A percentile compares a stretch with the other conserved stretches of the same genome.
Evolutionary conservation across 1,140 invertebrate genomes (phyloP).

Genomic region (Galendromus occidentalis): DNA sequence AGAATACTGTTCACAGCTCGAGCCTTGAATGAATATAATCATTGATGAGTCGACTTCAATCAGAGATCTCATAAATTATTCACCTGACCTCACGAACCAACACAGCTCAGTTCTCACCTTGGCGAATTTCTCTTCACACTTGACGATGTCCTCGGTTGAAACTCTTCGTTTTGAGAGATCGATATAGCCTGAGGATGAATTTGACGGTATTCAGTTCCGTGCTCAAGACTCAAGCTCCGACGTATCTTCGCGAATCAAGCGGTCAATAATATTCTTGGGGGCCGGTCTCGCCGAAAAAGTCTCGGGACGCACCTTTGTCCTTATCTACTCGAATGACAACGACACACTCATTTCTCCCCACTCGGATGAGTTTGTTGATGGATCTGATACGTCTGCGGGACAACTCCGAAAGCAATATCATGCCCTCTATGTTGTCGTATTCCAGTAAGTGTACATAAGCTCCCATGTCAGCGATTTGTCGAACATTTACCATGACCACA

Average conservation of each 20-base stretch:
- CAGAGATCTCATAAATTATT: background rate
- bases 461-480: conserved; percentile 97
- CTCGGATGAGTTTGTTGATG: conserved; percentile 96
- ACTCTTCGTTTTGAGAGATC: conserved; percentile 97
- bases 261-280: too few species aligned
- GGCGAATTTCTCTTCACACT: conserved; percentile 93
- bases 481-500: conserved; percentile 98
- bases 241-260: too few species aligned
- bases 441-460: conserved; percentile 94
- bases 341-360: conserved; percentile 94
- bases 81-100: background rate
- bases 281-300: too few species aligned
- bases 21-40: conserved; percentile 12
- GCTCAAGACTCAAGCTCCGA: too few species aligned
- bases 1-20: conserved; percentile 64
- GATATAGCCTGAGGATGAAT: conserved; percentile 86
- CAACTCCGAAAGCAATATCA: conserved; percentile 61
- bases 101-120: conserved; percentile 78
- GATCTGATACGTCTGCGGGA: conserved; percentile 93
- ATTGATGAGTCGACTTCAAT: background rate
- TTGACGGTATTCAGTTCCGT: too few species aligned
- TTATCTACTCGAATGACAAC: conserved; percentile 98
- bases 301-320: conserved; percentile 60
- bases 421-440: conserved; percentile 88
- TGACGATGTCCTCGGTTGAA: conserved; percentile 87